Conservation (phyloP, 2,797 vertebrate species). For the Pangasius sanitwongsei region DNA sequence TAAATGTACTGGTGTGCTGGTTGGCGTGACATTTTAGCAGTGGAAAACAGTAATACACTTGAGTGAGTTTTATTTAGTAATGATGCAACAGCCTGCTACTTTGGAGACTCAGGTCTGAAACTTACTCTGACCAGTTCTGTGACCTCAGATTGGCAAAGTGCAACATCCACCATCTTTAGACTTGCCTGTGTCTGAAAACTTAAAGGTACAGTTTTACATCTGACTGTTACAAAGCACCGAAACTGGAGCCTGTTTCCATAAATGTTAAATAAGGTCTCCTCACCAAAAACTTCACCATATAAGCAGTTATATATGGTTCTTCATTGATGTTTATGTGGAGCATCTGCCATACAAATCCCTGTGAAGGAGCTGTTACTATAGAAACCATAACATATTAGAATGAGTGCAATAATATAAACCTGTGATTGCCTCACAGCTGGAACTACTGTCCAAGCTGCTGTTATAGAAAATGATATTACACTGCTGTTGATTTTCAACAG, state of each 20-base stretch:
- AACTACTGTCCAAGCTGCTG: background rate
- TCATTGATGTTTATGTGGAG: background rate
- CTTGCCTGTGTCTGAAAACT: background rate
- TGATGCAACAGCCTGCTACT: constrained; percentile 38
- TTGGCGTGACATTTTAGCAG: constrained; percentile 56
- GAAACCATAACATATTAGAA: background rate
- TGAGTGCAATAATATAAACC: background rate
- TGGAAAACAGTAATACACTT: constrained; percentile 66
- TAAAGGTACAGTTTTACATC: background rate
- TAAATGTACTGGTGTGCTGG: constrained; percentile 63
- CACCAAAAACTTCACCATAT: background rate
- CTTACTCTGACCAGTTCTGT: background rate
- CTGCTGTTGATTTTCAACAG: background rate
- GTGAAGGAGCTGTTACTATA: background rate
- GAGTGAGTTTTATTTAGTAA: constrained; percentile 64
- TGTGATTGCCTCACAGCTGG: background rate
- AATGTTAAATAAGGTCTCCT: background rate
- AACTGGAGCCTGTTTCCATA: background rate
- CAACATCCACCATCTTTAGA: background rate
- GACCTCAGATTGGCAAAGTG: background rate
- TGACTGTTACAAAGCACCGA: background rate
- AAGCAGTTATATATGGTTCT: background rate
- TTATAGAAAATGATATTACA: too few relatives aligned
- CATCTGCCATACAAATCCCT: background rate
- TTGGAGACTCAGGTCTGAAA: constrained; percentile 15